These are phyloP conservation scores for Podarcis raffonei DNA, from an alignment of 2,113 vertebrate species.

Conservation along the genomic window DNA sequence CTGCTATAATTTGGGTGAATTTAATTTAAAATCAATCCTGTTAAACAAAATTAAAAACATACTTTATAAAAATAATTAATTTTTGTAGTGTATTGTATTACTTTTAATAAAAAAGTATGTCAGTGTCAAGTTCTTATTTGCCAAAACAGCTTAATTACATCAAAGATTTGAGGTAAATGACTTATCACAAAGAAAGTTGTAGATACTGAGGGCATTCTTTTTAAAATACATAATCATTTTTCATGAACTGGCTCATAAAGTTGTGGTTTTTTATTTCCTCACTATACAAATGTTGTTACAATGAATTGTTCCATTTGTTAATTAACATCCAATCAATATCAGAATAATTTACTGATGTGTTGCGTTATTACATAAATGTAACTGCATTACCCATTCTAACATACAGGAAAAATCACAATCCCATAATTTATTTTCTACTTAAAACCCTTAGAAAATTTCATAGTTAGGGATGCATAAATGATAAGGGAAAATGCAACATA, in stretches of 20 bases:
- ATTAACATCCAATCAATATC: conserved; percentile 76
- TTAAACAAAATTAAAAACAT: conserved; percentile 75
- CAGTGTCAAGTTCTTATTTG: conserved; percentile 66
- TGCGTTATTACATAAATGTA: conserved; percentile 76
- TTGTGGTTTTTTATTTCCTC: conserved; percentile 79
- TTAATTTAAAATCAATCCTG: conserved; percentile 79
- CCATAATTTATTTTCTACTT: conserved; percentile 73
- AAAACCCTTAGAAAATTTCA: conserved; percentile 84
- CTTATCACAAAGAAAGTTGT: conserved; percentile 64
- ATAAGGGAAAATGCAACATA: conserved; percentile 56
- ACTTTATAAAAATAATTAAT: conserved; percentile 80
- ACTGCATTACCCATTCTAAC: conserved; percentile 74
- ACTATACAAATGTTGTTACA: conserved; percentile 85
- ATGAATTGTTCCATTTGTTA: conserved; percentile 72
- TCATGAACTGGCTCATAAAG: conserved; percentile 76
- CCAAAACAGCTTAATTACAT: conserved; percentile 68
- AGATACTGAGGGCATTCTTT: conserved; percentile 78
- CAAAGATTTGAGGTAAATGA: conserved; percentile 71
- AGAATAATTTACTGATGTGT: conserved; percentile 67
- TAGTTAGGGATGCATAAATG: conserved; percentile 58
- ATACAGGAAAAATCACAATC: conserved; percentile 80
- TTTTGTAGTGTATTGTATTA: conserved; percentile 71
- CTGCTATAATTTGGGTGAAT: conserved; percentile 70
- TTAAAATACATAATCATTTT: conserved; percentile 80
- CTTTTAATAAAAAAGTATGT: conserved; percentile 74